Evolutionary conservation across 2,888 invertebrate species (phyloP), one percentile per base, ranked within the genome.

Genomic region (Taphrorychus bicolor): DNA sequence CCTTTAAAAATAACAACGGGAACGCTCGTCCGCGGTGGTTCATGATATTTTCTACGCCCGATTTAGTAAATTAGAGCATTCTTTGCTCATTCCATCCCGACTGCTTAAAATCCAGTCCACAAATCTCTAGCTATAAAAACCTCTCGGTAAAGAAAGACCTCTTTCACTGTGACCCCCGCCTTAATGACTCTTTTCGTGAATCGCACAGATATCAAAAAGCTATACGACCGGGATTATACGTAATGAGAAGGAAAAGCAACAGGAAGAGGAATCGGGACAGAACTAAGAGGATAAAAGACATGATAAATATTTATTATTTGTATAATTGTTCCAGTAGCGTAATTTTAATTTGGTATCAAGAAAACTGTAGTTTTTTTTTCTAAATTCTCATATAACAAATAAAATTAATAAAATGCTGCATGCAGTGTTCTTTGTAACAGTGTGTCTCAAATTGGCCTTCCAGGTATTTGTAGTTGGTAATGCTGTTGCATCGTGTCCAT

Each of bases 291-390:
- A 79, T 79, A 77, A 79, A 71, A 71, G 75, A 69, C 75, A 77
- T 76, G 79, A 80, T 80, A 79, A 80, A 80, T 79, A 80, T 80
- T 80, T 79, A 79, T 79, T 79, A 79, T 80, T 80, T 79, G 76
- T 79, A 78, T 79, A 78, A 79, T 78, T 79, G 77, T 77, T 75
- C 57, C 45, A n/a, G 42, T n/a, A n/a, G n/a, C n/a, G n/a, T n/a
- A n/a, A n/a, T n/a, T n/a, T n/a, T n/a, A n/a, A n/a, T n/a, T n/a
- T n/a, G n/a, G n/a, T n/a, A n/a, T n/a, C n/a, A n/a, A n/a, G n/a
- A n/a, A n/a, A n/a, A n/a, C n/a, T n/a, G n/a, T n/a, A n/a, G n/a
- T n/a, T n/a, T n/a, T n/a, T n/a, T n/a, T n/a, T n/a, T n/a, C n/a
- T n/a, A n/a, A n/a, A n/a, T n/a, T n/a, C n/a, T n/a, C n/a, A n/a